phyloP scores from a whole-genome alignment of 2,888 invertebrate species.

The Strigamia transsilvanica region DNA sequence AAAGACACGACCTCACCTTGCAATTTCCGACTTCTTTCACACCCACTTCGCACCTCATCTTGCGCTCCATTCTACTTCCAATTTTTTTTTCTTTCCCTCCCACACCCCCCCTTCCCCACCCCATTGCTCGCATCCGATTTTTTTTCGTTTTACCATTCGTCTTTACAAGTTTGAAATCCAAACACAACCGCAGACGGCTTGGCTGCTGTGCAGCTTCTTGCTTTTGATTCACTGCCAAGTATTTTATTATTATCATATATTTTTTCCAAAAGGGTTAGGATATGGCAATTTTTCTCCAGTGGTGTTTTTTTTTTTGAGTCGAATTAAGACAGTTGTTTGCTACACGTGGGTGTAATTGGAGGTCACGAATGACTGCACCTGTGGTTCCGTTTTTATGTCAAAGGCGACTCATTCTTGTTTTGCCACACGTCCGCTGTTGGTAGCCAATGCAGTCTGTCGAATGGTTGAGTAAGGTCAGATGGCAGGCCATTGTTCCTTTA shows the following conservation, averaged over 20 bases:
- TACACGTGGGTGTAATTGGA: conserved; percentile 40
- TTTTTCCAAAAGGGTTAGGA: not conserved
- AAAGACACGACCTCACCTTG: conserved; percentile 41
- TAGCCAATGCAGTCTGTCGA: not conserved
- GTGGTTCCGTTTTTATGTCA: conserved; percentile 49
- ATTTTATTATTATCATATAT: not conserved
- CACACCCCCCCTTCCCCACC: not conserved
- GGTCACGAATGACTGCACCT: conserved; percentile 46
- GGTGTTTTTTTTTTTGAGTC: not conserved
- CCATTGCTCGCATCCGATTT: not conserved
- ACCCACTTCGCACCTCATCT: conserved; percentile 42
- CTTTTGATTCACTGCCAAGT: conserved; percentile 27
- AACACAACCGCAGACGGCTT: conserved; percentile 46
- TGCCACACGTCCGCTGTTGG: conserved; percentile 24
- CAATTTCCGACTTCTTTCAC: conserved; percentile 45
- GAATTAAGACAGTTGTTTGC: conserved; percentile 49
- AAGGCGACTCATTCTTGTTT: conserved; percentile 35
- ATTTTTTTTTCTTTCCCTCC: conserved; percentile 20
- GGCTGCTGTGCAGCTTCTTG: conserved; percentile 35
- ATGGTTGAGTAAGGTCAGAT: conserved; percentile 37
- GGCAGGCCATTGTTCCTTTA: conserved; percentile 31
- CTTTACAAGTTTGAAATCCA: conserved; percentile 25
- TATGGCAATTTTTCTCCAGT: not conserved
- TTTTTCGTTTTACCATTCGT: not conserved
- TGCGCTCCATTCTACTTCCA: conserved; percentile 7